Conservation (phyloP, 2,113 vertebrate genomes). For the Myiagra hebetior region DNA sequence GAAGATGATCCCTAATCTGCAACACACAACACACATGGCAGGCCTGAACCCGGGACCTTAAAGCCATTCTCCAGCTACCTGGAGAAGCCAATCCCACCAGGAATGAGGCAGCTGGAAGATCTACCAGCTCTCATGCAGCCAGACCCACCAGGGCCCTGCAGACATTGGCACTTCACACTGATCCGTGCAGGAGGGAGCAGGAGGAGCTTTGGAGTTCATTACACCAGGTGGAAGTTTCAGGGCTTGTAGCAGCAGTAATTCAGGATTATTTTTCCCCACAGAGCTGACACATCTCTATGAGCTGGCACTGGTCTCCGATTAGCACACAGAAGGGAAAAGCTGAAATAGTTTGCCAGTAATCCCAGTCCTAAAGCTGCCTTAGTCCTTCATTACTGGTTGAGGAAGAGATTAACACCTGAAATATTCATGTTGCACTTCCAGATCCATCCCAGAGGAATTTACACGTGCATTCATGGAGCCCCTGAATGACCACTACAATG, state of each 20-base stretch:
- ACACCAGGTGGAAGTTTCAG: not conserved
- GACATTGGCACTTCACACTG: not conserved
- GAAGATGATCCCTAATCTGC: not conserved
- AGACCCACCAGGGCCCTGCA: not conserved
- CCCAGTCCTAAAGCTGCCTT: not conserved
- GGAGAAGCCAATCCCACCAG: not conserved
- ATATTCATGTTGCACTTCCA: not conserved
- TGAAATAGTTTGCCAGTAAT: not conserved
- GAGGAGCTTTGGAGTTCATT: not conserved
- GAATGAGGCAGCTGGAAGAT: not conserved
- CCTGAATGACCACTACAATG: accelerated
- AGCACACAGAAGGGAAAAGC: not conserved
- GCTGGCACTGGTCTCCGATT: not conserved
- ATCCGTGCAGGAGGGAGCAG: accelerated
- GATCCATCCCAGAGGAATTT: not conserved
- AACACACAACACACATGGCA: accelerated
- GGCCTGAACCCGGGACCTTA: not conserved
- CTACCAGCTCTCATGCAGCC: not conserved
- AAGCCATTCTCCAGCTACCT: not conserved
- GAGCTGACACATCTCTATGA: not conserved
- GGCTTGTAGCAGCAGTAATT: not conserved
- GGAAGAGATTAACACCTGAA: not conserved
- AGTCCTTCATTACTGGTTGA: not conserved
- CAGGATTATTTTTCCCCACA: not conserved
- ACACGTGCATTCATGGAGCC: accelerated